Evolutionary conservation across 2,113 vertebrate species (phyloP).

Genomic region (Tyto alba): DNA sequence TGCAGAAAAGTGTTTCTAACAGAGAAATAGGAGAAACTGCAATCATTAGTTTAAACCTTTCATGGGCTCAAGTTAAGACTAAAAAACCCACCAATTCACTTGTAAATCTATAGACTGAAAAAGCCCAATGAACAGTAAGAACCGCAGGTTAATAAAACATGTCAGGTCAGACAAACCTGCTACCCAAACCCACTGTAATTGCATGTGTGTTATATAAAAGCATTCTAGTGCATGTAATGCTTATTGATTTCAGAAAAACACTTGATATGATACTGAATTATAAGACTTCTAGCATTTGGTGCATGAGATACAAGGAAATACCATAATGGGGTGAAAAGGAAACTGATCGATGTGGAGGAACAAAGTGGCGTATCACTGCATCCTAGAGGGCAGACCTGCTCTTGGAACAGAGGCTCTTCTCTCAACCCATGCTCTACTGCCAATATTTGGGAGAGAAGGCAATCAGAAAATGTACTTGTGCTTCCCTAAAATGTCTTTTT

Average conservation of each 20-base stretch:
- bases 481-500: background rate
- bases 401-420: background rate
- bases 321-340: background rate
- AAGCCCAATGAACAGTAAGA: background rate
- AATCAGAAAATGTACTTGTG: background rate
- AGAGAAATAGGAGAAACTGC: background rate
- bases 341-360: background rate
- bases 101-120: background rate
- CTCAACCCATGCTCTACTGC: background rate
- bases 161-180: background rate
- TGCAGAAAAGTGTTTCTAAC: background rate
- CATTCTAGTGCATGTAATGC: background rate
- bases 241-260: conserved; percentile 18
- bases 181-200: background rate
- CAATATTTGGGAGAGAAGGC: background rate
- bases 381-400: background rate
- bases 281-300: background rate
- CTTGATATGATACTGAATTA: background rate
- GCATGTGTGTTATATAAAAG: background rate
- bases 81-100: background rate
- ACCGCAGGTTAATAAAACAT: background rate
- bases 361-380: background rate
- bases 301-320: background rate
- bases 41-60: background rate
- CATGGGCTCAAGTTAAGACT: background rate